phyloP scores from a whole-genome alignment of 2,888 invertebrate species.

The Troglohyphantes excavatus region DNA sequence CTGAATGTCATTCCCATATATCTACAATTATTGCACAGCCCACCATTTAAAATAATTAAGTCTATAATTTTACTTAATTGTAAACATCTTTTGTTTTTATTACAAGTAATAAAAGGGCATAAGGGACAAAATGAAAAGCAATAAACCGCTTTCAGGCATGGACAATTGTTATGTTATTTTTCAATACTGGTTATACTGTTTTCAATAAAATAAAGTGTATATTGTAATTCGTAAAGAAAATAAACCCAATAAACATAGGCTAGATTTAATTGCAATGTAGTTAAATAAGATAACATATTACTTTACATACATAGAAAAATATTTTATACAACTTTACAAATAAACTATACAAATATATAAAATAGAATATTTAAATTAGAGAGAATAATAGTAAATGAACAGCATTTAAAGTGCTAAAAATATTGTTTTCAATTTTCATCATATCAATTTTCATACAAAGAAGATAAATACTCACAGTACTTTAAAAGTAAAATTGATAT shows the following conservation, averaged over 20 bases:
- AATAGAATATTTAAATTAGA: background rate
- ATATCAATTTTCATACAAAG: background rate
- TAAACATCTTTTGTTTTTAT: no score
- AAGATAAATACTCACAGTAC: background rate
- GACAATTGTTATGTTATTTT: no score
- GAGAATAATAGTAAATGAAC: background rate
- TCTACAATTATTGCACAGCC: no score
- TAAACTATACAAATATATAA: conserved; percentile 5
- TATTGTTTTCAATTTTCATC: background rate
- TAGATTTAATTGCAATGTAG: conserved; percentile 10
- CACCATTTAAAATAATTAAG: no score
- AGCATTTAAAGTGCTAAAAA: background rate
- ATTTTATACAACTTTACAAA: background rate
- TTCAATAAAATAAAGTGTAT: no score
- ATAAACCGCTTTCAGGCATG: no score
- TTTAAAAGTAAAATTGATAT: background rate
- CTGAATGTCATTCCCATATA: no score
- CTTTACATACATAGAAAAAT: background rate
- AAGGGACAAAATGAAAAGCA: no score
- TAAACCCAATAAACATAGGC: background rate
- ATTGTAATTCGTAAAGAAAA: no score
- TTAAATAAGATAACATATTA: background rate
- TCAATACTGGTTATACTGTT: no score
- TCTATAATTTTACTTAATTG: no score
- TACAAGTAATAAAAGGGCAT: no score